phyloP scores from a whole-genome alignment of 1,140 invertebrate species.

The Drosophila prosaltans region DNA sequence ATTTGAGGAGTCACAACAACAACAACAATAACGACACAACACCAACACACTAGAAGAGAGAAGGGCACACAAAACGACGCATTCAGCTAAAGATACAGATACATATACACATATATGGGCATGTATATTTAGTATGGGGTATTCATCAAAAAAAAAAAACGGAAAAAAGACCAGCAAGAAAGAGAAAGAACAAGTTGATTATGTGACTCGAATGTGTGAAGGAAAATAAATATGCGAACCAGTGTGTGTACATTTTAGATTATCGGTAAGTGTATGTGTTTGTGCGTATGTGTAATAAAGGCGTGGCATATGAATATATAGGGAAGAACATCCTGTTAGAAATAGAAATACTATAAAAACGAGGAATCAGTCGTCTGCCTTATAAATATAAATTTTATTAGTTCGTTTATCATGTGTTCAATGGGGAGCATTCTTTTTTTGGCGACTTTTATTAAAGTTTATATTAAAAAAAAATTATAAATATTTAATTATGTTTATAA shows the following conservation, averaged over 20 bases:
- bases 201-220: slow-evolving; percentile 53
- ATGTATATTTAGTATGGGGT: slow-evolving; percentile 34
- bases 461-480: too few species aligned
- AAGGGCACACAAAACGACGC: slow-evolving; percentile 15
- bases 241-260: neutral
- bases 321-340: slow-evolving; percentile 15
- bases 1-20: slow-evolving; percentile 53
- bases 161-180: neutral
- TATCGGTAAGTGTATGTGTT: neutral
- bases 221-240: slow-evolving; percentile 4
- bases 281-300: slow-evolving; percentile 2
- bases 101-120: slow-evolving; percentile 61
- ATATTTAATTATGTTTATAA: too few species aligned
- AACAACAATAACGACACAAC: slow-evolving; percentile 45
- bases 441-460: too few species aligned
- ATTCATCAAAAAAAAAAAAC: slow-evolving; percentile 28
- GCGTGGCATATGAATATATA: slow-evolving; percentile 7
- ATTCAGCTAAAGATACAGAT: slow-evolving; percentile 67
- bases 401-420: too few species aligned
- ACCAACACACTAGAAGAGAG: slow-evolving; percentile 19
- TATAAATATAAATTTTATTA: too few species aligned
- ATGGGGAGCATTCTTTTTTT: too few species aligned
- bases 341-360: neutral
- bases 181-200: slow-evolving; percentile 28
- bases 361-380: neutral